Percentiles rank a stretch among this genome's conserved stretches.
Evolutionary conservation across 2,888 invertebrate species (phyloP).

Genomic region (Enchytraeus crypticus): DNA sequence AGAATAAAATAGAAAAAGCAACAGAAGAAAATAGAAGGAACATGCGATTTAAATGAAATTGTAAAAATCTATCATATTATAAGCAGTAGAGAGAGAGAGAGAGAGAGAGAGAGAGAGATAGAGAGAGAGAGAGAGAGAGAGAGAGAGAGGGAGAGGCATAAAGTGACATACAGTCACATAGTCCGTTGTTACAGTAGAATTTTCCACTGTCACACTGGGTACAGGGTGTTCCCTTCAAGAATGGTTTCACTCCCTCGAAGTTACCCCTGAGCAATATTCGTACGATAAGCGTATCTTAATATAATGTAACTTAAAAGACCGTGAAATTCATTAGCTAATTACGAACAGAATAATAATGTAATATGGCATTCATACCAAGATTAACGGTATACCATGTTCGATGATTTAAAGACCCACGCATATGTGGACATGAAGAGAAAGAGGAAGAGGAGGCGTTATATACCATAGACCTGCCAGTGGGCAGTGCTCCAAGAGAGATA

Average conservation of each 20-base stretch:
- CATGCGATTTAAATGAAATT: too few relatives aligned
- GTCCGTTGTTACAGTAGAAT: conserved; percentile 12
- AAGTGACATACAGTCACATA: conserved; percentile 8
- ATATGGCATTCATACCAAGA: neutral
- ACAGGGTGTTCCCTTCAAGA: conserved; percentile 10
- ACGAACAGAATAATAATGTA: neutral
- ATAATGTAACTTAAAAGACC: neutral
- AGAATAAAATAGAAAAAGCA: too few relatives aligned
- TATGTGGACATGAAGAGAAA: neutral
- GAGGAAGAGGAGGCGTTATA: too few relatives aligned
- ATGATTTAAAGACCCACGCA: too few relatives aligned
- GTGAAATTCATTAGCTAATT: neutral
- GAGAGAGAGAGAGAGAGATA: too few relatives aligned
- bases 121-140: too few relatives aligned
- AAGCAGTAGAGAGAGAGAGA: too few relatives aligned
- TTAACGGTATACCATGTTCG: too few relatives aligned
- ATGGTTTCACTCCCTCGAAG: conserved; percentile 9
- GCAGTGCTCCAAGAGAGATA: too few relatives aligned
- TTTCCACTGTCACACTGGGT: conserved; percentile 5
- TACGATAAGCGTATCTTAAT: neutral
- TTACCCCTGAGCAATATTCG: conserved; percentile 9
- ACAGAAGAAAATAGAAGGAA: too few relatives aligned
- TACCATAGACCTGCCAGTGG: too few relatives aligned
- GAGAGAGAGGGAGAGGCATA: neutral
- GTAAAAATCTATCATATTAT: too few relatives aligned